Percentiles rank a stretch among this genome's conserved stretches.
Evolutionary conservation across 2,888 invertebrate species (phyloP).

Genomic region (Oxycera nigricornis): DNA sequence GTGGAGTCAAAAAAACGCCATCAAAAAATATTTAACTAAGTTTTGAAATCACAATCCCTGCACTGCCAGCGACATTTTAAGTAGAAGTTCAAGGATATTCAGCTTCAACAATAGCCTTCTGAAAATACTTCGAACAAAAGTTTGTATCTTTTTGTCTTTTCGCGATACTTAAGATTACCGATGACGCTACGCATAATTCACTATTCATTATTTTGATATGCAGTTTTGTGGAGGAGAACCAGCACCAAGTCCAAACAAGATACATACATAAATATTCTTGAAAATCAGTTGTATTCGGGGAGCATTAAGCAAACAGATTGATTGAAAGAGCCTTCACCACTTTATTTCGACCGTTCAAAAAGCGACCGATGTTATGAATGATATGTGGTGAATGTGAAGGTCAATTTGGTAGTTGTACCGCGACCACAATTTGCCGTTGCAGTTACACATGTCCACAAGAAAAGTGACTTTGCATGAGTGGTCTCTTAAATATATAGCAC

Average conservation of each 20-base stretch:
- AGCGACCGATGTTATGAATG: neutral
- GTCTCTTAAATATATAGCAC: neutral
- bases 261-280: too few relatives aligned
- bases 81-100: constrained; percentile 28
- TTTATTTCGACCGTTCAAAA: neutral
- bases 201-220: neutral
- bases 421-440: neutral
- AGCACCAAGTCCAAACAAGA: neutral
- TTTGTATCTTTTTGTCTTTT: neutral
- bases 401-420: constrained; percentile 9
- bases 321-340: neutral
- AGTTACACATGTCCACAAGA: too few relatives aligned
- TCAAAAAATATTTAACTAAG: too few relatives aligned
- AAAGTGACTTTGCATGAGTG: constrained; percentile 5
- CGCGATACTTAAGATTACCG: neutral
- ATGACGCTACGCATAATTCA: neutral
- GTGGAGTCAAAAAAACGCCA: too few relatives aligned
- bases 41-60: neutral
- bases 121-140: neutral
- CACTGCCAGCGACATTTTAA: constrained; percentile 21
- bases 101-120: neutral
- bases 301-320: neutral
- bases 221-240: constrained; percentile 27
- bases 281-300: neutral
- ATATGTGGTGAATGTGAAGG: constrained; percentile 31